Conservation (phyloP, 2,888 invertebrate species). For the Agriopis marginaria region DNA sequence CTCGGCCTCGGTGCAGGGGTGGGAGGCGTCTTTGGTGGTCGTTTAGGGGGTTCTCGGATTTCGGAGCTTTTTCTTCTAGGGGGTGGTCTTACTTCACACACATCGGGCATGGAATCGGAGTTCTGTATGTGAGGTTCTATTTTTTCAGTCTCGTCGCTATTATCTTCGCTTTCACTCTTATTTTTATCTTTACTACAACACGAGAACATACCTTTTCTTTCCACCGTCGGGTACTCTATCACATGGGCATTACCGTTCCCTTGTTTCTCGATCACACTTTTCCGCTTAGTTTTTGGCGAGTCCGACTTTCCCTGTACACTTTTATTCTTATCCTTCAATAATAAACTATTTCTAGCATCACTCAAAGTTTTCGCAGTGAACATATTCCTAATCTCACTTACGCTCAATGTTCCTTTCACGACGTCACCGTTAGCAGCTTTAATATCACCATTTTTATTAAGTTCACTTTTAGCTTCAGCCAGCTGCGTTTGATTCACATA, state of each 20-base stretch:
- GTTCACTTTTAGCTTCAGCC: conserved; percentile 63
- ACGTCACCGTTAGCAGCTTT: conserved; percentile 79
- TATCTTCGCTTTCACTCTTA: conserved; percentile 83
- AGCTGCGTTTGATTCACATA: conserved; percentile 76
- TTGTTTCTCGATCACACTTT: conserved; percentile 75
- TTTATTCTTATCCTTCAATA: conserved; percentile 80
- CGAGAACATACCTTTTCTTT: conserved; percentile 90
- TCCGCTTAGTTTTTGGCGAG: conserved; percentile 79
- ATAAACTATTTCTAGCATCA: conserved; percentile 82
- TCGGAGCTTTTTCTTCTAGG: conserved; percentile 87
- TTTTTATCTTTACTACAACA: conserved; percentile 89
- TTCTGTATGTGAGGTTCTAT: conserved; percentile 70
- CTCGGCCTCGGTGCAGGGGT: conserved; percentile 83
- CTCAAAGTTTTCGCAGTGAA: conserved; percentile 81
- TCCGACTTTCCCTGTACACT: conserved; percentile 69
- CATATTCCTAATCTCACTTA: conserved; percentile 84
- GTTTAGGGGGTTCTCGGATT: conserved; percentile 87
- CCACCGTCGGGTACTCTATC: conserved; percentile 91
- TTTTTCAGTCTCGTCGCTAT: conserved; percentile 75
- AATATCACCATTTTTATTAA: conserved; percentile 55
- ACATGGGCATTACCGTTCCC: conserved; percentile 83
- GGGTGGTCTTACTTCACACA: conserved; percentile 87
- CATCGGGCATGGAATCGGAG: conserved; percentile 78
- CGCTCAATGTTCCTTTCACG: conserved; percentile 86
- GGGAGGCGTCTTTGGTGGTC: conserved; percentile 88